These are phyloP conservation scores for Macaria notata DNA, from an alignment of 2,888 invertebrate genomes.

Conservation along the genomic window DNA sequence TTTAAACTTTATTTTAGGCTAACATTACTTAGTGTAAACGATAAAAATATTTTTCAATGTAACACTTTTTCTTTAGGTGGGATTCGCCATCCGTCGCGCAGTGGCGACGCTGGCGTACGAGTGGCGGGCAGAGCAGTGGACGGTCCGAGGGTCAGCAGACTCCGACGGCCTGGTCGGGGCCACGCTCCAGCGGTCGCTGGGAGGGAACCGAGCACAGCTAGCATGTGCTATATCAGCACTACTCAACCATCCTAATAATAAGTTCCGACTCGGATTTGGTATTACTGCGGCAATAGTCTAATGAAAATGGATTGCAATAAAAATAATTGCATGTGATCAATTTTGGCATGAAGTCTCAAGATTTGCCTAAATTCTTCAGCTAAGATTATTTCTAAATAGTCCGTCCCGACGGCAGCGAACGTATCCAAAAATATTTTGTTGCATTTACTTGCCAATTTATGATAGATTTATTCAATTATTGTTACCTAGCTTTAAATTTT, in stretches of 20 bases:
- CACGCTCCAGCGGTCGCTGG: conserved; percentile 65
- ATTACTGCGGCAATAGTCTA: conserved; percentile 65
- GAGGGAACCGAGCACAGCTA: conserved; percentile 61
- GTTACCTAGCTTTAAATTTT: conserved; percentile 17
- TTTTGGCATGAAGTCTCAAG: too few relatives aligned
- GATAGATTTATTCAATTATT: too few relatives aligned
- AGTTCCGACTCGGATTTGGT: conserved; percentile 73
- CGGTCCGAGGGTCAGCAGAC: conserved; percentile 67
- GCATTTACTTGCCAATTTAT: too few relatives aligned
- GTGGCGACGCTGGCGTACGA: conserved; percentile 72
- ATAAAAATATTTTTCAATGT: too few relatives aligned
- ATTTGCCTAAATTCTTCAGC: too few relatives aligned
- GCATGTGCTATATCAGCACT: conserved; percentile 71
- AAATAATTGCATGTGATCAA: too few relatives aligned
- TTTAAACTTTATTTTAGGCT: too few relatives aligned
- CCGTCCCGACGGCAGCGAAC: too few relatives aligned
- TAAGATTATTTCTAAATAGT: too few relatives aligned
- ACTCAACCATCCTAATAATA: conserved; percentile 76
- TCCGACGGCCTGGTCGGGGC: conserved; percentile 75
- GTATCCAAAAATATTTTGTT: too few relatives aligned
- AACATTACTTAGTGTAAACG: too few relatives aligned
- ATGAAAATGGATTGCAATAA: neutral
- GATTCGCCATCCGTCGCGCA: conserved; percentile 63
- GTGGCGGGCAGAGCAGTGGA: conserved; percentile 67
- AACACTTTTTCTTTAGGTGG: conserved; percentile 47